These are phyloP conservation scores for Myanophis thanlyinensis DNA, from an alignment of 2,113 vertebrate genomes.

Conservation along the genomic window DNA sequence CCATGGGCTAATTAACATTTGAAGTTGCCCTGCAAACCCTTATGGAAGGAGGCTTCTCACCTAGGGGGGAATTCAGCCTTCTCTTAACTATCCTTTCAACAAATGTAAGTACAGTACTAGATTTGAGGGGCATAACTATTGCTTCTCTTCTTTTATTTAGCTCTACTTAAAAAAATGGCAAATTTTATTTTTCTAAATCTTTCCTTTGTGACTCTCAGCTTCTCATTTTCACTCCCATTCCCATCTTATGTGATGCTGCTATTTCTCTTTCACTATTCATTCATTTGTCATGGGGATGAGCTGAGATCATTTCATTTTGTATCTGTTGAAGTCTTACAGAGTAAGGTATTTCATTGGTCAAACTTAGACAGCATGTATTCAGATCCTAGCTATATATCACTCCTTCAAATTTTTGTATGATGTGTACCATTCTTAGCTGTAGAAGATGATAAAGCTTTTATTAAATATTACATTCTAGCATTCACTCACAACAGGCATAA, in stretches of 20 bases:
- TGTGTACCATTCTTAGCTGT: not conserved
- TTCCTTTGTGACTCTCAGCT: slow-evolving; percentile 19
- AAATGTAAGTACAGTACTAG: slow-evolving; percentile 61
- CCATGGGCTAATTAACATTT: slow-evolving; percentile 7
- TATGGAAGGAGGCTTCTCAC: not conserved
- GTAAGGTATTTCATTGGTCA: slow-evolving; percentile 1
- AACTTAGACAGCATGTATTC: not conserved
- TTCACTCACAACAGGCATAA: not conserved
- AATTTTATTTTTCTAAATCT: not conserved
- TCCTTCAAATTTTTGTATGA: slow-evolving; percentile 9
- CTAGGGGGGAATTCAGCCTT: slow-evolving; percentile 8
- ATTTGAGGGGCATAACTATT: slow-evolving; percentile 22
- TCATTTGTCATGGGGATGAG: not conserved
- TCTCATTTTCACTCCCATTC: not conserved
- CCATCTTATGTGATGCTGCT: not conserved
- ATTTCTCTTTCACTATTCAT: slow-evolving; percentile 14
- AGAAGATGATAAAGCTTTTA: slow-evolving; percentile 19
- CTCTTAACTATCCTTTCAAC: slow-evolving; percentile 53
- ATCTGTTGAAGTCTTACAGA: slow-evolving; percentile 11
- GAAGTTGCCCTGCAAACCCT: not conserved
- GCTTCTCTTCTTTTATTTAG: slow-evolving; percentile 15
- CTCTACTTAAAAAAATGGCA: slow-evolving; percentile 1
- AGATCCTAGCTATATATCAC: not conserved
- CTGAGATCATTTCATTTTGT: not conserved
- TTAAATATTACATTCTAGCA: not conserved